Evolutionary conservation across 2,888 invertebrate genomes (phyloP).

Genomic region (Mimachlamys varia): DNA sequence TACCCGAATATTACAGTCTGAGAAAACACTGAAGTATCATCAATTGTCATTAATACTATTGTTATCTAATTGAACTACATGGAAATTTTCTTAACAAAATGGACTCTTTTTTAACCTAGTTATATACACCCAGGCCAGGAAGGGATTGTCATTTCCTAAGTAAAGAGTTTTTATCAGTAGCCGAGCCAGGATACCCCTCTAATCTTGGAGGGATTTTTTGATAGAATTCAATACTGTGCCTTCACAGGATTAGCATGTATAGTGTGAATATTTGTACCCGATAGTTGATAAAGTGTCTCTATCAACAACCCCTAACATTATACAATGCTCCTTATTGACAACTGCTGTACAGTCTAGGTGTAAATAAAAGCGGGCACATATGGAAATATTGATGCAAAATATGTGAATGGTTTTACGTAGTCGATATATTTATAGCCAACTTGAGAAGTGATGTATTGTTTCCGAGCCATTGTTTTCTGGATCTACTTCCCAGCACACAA

Average conservation of each 20-base stretch:
- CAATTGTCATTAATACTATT: too few species aligned
- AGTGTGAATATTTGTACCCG: constrained; percentile 1
- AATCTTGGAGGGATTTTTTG: constrained; percentile 28
- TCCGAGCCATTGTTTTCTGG: not conserved
- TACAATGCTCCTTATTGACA: constrained; percentile 22
- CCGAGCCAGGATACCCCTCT: not conserved
- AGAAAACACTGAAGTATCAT: too few species aligned
- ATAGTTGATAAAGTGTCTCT: not conserved
- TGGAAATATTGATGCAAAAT: constrained; percentile 26
- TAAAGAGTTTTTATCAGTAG: not conserved
- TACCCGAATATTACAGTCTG: too few species aligned
- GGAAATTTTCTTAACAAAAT: too few species aligned
- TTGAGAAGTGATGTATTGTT: constrained; percentile 25
- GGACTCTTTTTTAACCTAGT: not conserved
- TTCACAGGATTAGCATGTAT: not conserved
- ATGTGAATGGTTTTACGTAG: not conserved
- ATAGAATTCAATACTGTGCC: constrained; percentile 9
- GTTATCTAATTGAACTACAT: too few species aligned
- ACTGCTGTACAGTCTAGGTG: not conserved
- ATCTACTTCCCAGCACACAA: not conserved
- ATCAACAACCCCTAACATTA: constrained; percentile 24
- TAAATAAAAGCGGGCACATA: not conserved
- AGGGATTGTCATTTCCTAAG: not conserved
- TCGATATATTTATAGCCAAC: constrained; percentile 31
- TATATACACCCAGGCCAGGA: too few species aligned